phyloP scores from a whole-genome alignment of 2,888 invertebrate species.

The Drosophila meridiana region DNA sequence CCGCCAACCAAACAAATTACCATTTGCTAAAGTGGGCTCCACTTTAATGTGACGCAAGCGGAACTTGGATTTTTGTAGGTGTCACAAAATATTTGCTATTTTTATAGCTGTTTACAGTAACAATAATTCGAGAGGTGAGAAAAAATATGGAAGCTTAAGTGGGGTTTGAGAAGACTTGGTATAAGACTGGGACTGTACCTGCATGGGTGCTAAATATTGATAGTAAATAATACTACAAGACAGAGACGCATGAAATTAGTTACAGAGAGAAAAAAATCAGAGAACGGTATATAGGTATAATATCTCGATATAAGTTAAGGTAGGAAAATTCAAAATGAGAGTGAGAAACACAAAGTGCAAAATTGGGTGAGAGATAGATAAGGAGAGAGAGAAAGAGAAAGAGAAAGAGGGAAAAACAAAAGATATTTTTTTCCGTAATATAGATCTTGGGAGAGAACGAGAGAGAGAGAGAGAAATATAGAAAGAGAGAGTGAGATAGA shows the following conservation, averaged over 20 bases:
- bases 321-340: neutral
- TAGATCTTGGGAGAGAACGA: too few relatives aligned
- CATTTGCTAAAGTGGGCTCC: conserved; percentile 34
- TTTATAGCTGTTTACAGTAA: neutral
- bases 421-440: too few relatives aligned
- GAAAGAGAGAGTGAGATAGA: too few relatives aligned
- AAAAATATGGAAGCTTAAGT: neutral
- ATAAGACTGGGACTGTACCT: too few relatives aligned
- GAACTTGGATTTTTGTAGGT: neutral
- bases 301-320: too few relatives aligned
- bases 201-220: too few relatives aligned
- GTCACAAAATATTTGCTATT: neutral
- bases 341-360: neutral
- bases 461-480: neutral
- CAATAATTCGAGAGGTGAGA: neutral
- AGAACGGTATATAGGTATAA: too few relatives aligned
- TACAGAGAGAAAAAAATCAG: neutral
- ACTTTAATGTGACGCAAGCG: conserved; percentile 32
- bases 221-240: too few relatives aligned
- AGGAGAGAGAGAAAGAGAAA: neutral
- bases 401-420: too few relatives aligned
- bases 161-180: neutral
- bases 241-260: too few relatives aligned
- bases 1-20: conserved; percentile 34
- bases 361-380: neutral